Percentiles rank a stretch among this genome's conserved stretches.
Conservation (phyloP, 2,113 vertebrate species). For the Saccopteryx bilineata region DNA sequence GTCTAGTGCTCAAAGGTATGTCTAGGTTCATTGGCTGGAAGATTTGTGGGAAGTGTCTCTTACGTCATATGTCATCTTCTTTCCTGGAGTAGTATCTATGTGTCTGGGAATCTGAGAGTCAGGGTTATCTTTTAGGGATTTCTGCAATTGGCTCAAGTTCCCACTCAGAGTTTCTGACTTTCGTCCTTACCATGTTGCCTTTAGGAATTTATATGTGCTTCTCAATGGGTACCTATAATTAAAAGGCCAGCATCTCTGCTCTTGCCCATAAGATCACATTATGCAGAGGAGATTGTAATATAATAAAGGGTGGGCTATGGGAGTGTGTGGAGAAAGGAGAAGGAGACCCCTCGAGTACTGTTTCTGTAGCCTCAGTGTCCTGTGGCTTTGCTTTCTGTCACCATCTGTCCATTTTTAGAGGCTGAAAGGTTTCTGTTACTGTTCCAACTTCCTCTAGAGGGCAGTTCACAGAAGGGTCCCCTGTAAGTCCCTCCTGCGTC, state of each 20-base stretch:
- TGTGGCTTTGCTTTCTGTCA: not conserved
- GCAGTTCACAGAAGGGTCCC: slow-evolving; percentile 29
- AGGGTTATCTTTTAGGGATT: slow-evolving; percentile 2
- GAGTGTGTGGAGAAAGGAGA: not conserved
- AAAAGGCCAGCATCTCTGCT: not conserved
- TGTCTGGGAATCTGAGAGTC: not conserved
- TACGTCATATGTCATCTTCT: not conserved
- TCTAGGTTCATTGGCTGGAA: not conserved
- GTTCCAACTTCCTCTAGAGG: slow-evolving; percentile 66
- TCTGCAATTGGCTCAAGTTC: not conserved
- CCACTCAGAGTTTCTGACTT: not conserved
- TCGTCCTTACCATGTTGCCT: not conserved
- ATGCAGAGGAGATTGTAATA: not conserved
- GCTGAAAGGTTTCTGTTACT: slow-evolving; percentile 30
- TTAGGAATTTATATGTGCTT: not conserved
- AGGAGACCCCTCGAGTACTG: not conserved
- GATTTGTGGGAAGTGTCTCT: not conserved
- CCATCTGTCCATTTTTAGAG: not conserved
- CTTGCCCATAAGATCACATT: not conserved
- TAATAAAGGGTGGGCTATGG: not conserved
- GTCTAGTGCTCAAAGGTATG: not conserved
- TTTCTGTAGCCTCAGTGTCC: not conserved
- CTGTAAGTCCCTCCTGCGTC: not conserved
- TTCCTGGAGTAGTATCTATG: not conserved
- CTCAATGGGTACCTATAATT: not conserved